A percentile compares a stretch with the other conserved stretches of the same genome.
phyloP scores from a whole-genome alignment of 2,113 vertebrate species.

The cattle (Bos taurus) region ARS-UCD2.0 NC_037351.1:39518001-39518500 shows the following conservation, averaged over 20 bases:
- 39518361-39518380: neutral
- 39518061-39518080: neutral
- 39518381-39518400: neutral
- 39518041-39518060: neutral
- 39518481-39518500: constrained; percentile 64
- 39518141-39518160: neutral
- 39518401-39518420: constrained; percentile 52
- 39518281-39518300: neutral
- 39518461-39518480: constrained; percentile 65
- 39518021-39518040: neutral
- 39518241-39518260: neutral
- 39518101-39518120: neutral
- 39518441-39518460: constrained; percentile 58
- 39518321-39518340: neutral
- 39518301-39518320: constrained; percentile 15
- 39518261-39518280: neutral
- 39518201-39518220: neutral
- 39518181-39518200: neutral
- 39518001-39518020: neutral
- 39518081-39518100: neutral
- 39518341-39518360: neutral
- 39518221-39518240: neutral
- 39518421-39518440: constrained; percentile 61
- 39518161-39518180: neutral
- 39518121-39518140: neutral